phyloP scores from a whole-genome alignment of 2,113 vertebrate species.

The Hyperopisus bebe region DNA sequence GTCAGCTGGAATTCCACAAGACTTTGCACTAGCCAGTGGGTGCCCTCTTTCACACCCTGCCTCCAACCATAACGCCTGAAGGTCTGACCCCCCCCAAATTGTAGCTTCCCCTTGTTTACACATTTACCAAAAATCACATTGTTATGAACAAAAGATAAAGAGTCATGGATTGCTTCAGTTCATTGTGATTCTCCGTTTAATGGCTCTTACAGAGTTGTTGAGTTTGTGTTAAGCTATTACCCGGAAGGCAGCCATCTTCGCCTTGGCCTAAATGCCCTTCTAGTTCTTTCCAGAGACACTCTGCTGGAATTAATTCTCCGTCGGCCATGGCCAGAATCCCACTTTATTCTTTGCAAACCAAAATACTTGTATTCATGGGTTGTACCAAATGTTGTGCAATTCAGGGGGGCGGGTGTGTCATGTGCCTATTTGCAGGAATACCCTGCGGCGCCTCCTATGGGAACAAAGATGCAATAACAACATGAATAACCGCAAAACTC shows the following conservation, averaged over 20 bases:
- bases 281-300: neutral
- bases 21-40: neutral
- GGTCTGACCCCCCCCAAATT: neutral
- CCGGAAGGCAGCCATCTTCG: neutral
- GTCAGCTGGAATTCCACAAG: neutral
- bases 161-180: neutral
- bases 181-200: neutral
- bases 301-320: neutral
- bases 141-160: neutral
- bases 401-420: neutral
- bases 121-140: neutral
- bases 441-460: neutral
- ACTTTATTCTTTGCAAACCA: neutral
- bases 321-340: neutral
- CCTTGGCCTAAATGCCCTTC: neutral
- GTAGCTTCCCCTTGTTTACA: neutral
- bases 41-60: neutral
- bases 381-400: neutral
- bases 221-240: neutral
- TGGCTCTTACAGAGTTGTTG: neutral
- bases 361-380: neutral
- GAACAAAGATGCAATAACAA: neutral
- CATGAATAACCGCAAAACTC: neutral
- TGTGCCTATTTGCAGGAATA: neutral
- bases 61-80: neutral